Percentiles rank a stretch among this genome's conserved stretches.
Evolutionary conservation across 53 echinoderm and acorn worm species (phyloP).

Genomic region (Paelopatides confundens): DNA sequence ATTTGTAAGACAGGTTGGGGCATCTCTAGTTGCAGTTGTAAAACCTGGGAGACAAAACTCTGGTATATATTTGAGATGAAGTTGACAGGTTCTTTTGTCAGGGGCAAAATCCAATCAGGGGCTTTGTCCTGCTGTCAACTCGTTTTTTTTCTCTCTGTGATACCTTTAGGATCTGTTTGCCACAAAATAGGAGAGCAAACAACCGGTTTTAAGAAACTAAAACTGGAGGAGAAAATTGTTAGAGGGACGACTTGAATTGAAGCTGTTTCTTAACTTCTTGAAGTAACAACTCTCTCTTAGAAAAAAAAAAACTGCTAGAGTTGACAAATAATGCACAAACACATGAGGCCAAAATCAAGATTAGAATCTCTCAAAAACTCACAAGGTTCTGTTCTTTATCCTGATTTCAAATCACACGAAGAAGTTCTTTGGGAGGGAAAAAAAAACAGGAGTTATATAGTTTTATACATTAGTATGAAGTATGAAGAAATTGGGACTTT

Average conservation of each 20-base stretch:
- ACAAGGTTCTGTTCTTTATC: neutral
- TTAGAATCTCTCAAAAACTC: neutral
- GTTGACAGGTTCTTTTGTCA: conserved; percentile 53
- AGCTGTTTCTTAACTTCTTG: too few relatives aligned
- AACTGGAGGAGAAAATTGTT: neutral
- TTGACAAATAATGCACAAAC: neutral
- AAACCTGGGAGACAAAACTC: conserved; percentile 43
- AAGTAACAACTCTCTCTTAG: too few relatives aligned
- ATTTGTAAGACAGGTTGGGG: conserved; percentile 42
- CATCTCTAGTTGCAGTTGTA: conserved; percentile 41
- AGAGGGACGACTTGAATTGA: neutral
- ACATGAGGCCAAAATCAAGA: neutral
- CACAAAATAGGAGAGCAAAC: conserved; percentile 42
- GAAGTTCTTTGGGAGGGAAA: too few relatives aligned
- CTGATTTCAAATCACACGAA: too few relatives aligned
- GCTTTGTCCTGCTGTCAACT: conserved; percentile 49
- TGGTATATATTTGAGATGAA: conserved; percentile 25
- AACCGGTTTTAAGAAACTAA: conserved; percentile 10
- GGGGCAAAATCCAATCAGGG: conserved; percentile 51
- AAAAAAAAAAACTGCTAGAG: neutral
- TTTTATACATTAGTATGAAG: too few relatives aligned
- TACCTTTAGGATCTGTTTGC: conserved; percentile 35
- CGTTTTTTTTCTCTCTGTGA: neutral
- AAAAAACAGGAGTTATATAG: too few relatives aligned
- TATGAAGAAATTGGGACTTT: too few relatives aligned